Conservation (phyloP, 2,888 invertebrate species). For the Drosophila subquinaria region DNA sequence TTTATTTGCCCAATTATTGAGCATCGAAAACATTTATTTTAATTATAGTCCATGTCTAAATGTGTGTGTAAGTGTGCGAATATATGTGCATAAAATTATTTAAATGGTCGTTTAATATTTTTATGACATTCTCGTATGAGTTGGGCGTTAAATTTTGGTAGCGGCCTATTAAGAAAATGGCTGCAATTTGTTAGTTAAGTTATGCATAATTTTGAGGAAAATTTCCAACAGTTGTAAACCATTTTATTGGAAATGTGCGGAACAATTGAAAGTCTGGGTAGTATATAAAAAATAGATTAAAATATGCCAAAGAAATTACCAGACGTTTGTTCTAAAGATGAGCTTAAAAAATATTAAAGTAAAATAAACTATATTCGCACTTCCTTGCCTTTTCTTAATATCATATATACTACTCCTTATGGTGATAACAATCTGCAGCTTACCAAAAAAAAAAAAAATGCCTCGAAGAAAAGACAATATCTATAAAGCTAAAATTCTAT, state of each 20-base stretch:
- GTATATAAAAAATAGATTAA: neutral
- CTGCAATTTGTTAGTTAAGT: slow-evolving; percentile 35
- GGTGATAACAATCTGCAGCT: neutral
- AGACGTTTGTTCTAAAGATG: neutral
- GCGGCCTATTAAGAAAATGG: slow-evolving; percentile 53
- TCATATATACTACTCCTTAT: neutral
- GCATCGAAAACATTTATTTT: slow-evolving; percentile 77
- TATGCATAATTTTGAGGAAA: neutral
- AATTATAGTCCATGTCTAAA: slow-evolving; percentile 52
- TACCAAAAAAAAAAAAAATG: neutral
- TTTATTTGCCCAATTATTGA: slow-evolving; percentile 80
- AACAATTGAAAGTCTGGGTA: neutral
- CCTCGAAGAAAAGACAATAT: neutral
- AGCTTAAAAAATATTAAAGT: neutral
- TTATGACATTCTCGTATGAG: slow-evolving; percentile 50
- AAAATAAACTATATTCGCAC: neutral
- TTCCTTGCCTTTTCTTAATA: neutral
- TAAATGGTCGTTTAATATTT: slow-evolving; percentile 64
- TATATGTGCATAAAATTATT: slow-evolving; percentile 38
- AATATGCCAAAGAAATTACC: too few species aligned
- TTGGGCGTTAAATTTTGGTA: slow-evolving; percentile 37
- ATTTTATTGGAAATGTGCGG: slow-evolving; percentile 2
- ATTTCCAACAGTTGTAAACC: neutral
- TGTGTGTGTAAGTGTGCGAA: neutral
- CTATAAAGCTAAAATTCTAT: slow-evolving; percentile 45